A percentile compares a stretch with the other conserved stretches of the same genome.
Conservation (phyloP, 2,113 vertebrate species). For the Dissostichus mawsoni region DNA sequence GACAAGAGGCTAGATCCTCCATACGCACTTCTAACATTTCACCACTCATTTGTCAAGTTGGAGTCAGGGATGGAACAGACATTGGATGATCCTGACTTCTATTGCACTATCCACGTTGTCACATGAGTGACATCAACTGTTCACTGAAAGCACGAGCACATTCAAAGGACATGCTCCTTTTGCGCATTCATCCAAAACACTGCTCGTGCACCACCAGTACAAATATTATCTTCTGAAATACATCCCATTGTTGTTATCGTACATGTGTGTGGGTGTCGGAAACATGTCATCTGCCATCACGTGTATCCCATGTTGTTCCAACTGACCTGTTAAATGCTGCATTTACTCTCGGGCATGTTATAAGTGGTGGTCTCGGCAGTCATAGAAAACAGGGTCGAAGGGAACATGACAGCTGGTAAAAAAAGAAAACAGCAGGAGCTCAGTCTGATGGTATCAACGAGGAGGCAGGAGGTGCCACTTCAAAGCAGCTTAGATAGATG, state of each 20-base stretch:
- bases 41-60: too few relatives aligned
- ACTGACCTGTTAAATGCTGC: constrained; percentile 34
- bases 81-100: too few relatives aligned
- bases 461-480: constrained; percentile 51
- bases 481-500: constrained; percentile 50
- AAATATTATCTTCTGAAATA: too few relatives aligned
- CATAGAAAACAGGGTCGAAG: constrained; percentile 10
- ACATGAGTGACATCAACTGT: too few relatives aligned
- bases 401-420: constrained; percentile 30
- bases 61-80: too few relatives aligned
- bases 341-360: constrained; percentile 17
- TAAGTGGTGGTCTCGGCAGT: constrained; percentile 35
- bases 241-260: neutral
- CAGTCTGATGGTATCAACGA: constrained; percentile 42
- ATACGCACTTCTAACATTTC: too few relatives aligned
- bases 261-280: neutral
- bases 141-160: too few relatives aligned
- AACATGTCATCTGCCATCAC: neutral
- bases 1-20: too few relatives aligned
- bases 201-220: too few relatives aligned
- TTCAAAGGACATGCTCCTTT: too few relatives aligned
- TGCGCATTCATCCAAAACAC: too few relatives aligned
- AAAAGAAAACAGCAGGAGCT: constrained; percentile 6
- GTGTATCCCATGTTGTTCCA: neutral
- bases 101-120: too few relatives aligned